Conservation (phyloP, 2,797 vertebrate genomes). For the Cheracebus regulus region DNA sequence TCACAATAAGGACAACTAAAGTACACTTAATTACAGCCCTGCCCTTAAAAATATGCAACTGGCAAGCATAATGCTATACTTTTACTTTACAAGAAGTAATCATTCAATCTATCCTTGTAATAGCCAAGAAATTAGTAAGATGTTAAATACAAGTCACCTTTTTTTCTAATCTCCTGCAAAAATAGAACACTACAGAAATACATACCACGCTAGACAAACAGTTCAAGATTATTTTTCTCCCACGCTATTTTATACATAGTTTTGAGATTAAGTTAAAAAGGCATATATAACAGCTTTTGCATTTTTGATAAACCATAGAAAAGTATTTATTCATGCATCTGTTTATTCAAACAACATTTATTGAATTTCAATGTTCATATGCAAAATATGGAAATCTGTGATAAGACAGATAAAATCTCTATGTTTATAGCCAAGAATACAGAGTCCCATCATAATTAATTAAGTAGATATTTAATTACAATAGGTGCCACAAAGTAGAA, state of each 20-base stretch:
- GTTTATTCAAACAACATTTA: not conserved
- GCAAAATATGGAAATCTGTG: not conserved
- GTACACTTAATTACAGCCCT: not conserved
- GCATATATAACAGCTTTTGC: not conserved
- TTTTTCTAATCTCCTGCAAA: not conserved
- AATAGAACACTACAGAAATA: not conserved
- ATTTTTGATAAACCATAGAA: not conserved
- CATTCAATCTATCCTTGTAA: not conserved
- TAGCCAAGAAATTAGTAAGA: not conserved
- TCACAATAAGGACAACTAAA: not conserved
- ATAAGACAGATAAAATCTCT: not conserved
- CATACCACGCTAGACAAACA: not conserved
- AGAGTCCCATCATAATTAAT: not conserved
- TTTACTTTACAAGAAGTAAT: not conserved
- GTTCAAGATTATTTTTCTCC: not conserved
- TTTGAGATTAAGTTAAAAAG: not conserved
- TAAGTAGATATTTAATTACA: constrained; percentile 4
- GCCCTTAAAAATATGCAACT: not conserved
- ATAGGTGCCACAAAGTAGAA: not conserved
- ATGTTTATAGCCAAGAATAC: not conserved
- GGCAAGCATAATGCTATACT: not conserved
- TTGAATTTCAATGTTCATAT: not conserved
- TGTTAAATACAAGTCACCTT: not conserved
- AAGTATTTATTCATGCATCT: not conserved
- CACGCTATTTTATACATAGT: not conserved